Evolutionary conservation across 92 coral and sea anemone genomes (phyloP).

Genomic region (Porites divaricata): DNA sequence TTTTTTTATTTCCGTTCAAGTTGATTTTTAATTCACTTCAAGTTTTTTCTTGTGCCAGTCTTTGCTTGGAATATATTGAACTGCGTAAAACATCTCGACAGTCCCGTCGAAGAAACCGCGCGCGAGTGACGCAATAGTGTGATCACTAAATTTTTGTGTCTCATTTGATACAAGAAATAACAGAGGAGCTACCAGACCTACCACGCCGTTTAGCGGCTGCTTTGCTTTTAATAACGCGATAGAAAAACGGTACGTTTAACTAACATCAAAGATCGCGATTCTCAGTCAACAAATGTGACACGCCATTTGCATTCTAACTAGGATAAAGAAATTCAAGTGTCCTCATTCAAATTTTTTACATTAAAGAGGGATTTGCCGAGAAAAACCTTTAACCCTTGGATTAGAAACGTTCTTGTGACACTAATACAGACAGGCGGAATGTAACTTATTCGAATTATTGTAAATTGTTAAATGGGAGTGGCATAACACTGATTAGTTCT

Average conservation of each 20-base stretch:
- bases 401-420: neutral
- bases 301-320: neutral
- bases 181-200: neutral
- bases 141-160: no score
- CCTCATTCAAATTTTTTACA: neutral
- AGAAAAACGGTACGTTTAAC: neutral
- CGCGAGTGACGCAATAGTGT: no score
- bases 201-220: neutral
- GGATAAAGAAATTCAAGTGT: neutral
- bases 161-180: no score
- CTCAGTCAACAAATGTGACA: conserved; percentile 1
- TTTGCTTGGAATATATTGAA: neutral
- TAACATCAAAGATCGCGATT: neutral
- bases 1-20: neutral
- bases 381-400: neutral
- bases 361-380: neutral
- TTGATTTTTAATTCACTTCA: neutral
- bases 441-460: conserved; percentile 9
- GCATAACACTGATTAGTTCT: neutral
- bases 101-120: no score
- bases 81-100: neutral
- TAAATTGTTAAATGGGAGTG: neutral
- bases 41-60: neutral
- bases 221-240: neutral
- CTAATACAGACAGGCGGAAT: neutral